Evolutionary conservation across 2,888 invertebrate species (phyloP).

Genomic region (Drosophila paracracens): DNA sequence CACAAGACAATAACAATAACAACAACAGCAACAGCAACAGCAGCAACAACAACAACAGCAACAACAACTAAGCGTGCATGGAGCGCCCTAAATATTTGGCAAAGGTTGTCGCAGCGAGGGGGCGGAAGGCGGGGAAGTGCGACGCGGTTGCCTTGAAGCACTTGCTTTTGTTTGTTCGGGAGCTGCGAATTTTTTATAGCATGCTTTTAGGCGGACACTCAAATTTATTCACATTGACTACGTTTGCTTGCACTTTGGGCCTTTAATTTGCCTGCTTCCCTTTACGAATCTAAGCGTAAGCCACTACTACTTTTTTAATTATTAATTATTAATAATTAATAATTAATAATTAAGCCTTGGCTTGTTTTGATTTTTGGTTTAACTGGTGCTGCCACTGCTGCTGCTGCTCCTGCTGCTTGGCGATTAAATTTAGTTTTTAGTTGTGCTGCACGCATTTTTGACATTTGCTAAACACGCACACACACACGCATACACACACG

Average conservation of each 20-base stretch:
- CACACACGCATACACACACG: conserved; percentile 14
- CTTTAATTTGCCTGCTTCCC: not conserved
- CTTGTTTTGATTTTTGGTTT: conserved; percentile 4
- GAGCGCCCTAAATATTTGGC: not conserved
- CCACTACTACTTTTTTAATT: not conserved
- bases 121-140: accelerated
- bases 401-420: conserved; percentile 38
- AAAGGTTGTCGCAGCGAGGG: not conserved
- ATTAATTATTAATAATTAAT: not conserved
- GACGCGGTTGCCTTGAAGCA: not conserved
- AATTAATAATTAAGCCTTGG: not conserved
- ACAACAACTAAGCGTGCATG: not conserved
- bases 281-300: not conserved
- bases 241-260: conserved; percentile 2
- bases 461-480: conserved; percentile 31
- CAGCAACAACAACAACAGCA: not conserved
- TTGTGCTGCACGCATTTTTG: conserved; percentile 55
- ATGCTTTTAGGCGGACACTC: conserved; percentile 32
- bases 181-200: conserved; percentile 19
- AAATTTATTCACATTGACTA: not conserved
- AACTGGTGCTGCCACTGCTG: conserved; percentile 15
- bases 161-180: conserved; percentile 6
- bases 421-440: conserved; percentile 54
- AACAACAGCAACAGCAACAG: not conserved
- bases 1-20: not conserved